Conservation (phyloP, 2,888 invertebrate species). For the Charanyca ferruginea region DNA sequence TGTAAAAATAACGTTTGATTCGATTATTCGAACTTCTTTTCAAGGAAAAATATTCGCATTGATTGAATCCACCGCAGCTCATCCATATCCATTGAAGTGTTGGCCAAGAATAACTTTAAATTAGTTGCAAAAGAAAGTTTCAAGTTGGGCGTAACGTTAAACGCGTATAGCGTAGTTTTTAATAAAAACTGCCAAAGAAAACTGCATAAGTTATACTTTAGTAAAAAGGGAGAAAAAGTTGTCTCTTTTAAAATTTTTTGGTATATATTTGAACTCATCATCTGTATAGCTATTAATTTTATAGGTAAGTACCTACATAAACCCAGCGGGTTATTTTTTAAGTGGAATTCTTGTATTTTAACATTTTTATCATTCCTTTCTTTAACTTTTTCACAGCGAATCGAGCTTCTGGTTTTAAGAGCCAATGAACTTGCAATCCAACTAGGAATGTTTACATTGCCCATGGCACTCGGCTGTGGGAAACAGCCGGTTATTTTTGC, state of each 20-base stretch:
- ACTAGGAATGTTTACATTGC: conserved; percentile 71
- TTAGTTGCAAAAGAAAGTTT: conserved; percentile 53
- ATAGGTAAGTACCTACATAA: not conserved
- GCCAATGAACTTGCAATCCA: conserved; percentile 72
- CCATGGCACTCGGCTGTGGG: conserved; percentile 64
- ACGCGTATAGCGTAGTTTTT: conserved; percentile 54
- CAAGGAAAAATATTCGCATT: conserved; percentile 30
- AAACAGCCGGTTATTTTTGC: conserved; percentile 70
- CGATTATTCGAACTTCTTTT: conserved; percentile 34
- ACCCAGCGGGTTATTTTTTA: not conserved
- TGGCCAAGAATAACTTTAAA: conserved; percentile 58
- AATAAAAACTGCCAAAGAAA: conserved; percentile 54
- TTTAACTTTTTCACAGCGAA: conserved; percentile 28
- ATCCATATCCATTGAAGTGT: conserved; percentile 51
- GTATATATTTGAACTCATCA: not conserved
- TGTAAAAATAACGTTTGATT: conserved; percentile 45
- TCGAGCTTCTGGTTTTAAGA: conserved; percentile 37
- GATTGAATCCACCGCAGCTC: conserved; percentile 34
- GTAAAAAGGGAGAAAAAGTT: not conserved
- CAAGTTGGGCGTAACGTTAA: no score
- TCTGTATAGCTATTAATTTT: no score
- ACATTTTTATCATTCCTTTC: conserved; percentile 1
- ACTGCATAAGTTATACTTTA: conserved; percentile 34
- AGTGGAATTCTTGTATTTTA: not conserved
- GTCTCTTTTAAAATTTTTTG: conserved; percentile 4